phyloP scores from a whole-genome alignment of 2,888 invertebrate species.

The Sminthurides aquaticus region DNA sequence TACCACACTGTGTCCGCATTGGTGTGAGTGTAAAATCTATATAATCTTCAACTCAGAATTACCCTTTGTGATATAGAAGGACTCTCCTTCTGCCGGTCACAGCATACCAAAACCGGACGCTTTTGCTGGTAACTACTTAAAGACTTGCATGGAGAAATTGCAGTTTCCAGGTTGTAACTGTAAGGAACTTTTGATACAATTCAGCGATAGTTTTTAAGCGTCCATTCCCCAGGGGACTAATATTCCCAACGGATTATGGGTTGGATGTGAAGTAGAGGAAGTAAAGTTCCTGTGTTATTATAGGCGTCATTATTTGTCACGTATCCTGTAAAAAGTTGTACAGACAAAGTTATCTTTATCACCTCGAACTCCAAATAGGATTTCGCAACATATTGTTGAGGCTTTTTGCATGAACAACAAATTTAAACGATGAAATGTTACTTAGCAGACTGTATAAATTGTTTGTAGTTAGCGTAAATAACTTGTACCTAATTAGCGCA shows the following conservation, averaged over 20 bases:
- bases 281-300: not conserved
- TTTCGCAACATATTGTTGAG: not conserved
- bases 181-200: not conserved
- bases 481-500: constrained; percentile 4
- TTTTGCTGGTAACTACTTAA: no score
- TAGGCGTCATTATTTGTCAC: not conserved
- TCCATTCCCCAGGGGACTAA: no score
- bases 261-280: not conserved
- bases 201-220: no score
- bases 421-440: no score
- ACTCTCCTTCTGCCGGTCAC: no score
- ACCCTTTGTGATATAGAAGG: no score
- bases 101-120: no score
- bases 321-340: not conserved
- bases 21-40: constrained; percentile 53
- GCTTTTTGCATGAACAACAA: not conserved
- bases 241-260: not conserved
- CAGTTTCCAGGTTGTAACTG: no score
- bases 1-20: constrained; percentile 91
- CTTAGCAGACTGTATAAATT: not conserved
- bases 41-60: no score
- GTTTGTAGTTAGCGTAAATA: not conserved
- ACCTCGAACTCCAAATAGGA: not conserved
- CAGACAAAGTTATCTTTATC: not conserved
- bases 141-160: no score